These are phyloP conservation scores for Capricornis sumatraensis DNA, from an alignment of 2,113 vertebrate species.

Conservation along the genomic window DNA sequence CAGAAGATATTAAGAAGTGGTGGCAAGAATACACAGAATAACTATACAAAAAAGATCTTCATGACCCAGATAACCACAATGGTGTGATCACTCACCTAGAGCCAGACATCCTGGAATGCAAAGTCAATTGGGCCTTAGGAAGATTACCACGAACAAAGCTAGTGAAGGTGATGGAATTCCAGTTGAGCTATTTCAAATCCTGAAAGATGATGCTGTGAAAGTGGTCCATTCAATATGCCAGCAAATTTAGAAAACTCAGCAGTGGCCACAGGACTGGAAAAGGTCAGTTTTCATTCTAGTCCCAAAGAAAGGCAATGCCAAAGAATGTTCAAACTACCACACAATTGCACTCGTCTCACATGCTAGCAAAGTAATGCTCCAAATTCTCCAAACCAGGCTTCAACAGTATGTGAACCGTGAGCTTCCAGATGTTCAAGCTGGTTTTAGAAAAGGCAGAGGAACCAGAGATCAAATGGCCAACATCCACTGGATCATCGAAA, in stretches of 20 bases:
- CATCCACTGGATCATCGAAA: accelerated
- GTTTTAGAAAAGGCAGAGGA: neutral
- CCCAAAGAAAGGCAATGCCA: neutral
- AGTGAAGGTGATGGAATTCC: neutral
- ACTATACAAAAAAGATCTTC: neutral
- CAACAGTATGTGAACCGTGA: neutral
- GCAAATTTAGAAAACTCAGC: neutral
- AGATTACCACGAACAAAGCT: neutral
- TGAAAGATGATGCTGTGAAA: neutral
- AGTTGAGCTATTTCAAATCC: neutral
- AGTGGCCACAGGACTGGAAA: neutral
- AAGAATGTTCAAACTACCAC: neutral
- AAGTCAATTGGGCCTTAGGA: neutral
- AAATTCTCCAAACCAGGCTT: neutral
- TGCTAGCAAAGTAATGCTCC: neutral
- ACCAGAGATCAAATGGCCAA: neutral
- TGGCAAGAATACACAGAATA: neutral
- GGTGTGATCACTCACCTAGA: neutral
- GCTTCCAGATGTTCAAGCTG: neutral
- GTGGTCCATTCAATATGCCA: neutral
- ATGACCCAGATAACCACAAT: neutral
- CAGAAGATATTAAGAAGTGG: neutral
- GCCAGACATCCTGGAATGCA: neutral
- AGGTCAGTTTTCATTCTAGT: neutral
- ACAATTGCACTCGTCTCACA: neutral